Percentiles rank a stretch among this genome's conserved stretches.
Evolutionary conservation across 2,888 invertebrate species (phyloP).

Genomic region (Drosophila testacea): DNA sequence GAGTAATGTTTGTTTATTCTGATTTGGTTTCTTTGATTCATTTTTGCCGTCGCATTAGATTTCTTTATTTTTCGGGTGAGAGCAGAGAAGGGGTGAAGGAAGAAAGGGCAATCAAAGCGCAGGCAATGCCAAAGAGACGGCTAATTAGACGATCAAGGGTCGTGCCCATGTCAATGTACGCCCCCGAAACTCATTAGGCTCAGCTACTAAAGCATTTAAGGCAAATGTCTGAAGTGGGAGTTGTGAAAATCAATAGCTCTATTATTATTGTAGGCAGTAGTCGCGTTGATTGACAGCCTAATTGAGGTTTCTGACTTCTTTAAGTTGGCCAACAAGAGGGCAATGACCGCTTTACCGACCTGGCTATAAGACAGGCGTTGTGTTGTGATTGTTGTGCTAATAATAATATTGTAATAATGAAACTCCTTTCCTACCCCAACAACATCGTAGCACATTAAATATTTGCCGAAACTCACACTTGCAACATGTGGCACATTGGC

Average conservation of each 20-base stretch:
- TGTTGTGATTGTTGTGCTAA: conserved; percentile 48
- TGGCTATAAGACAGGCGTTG: conserved; percentile 1
- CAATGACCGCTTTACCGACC: conserved; percentile 56
- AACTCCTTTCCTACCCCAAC: conserved; percentile 15
- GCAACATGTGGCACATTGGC: conserved; percentile 13
- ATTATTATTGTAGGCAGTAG: conserved; percentile 58
- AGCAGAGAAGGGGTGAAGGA: no score
- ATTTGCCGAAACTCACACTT: conserved; percentile 70
- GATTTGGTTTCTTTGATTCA: not conserved
- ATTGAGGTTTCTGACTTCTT: conserved; percentile 73
- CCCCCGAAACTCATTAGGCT: conserved; percentile 51
- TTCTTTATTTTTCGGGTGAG: not conserved
- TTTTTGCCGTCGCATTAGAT: conserved; percentile 2
- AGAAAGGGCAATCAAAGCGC: conserved; percentile 19
- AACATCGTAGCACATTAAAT: conserved; percentile 53
- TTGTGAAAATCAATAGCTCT: conserved; percentile 71
- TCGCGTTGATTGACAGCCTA: conserved; percentile 74
- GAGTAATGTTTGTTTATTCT: conserved; percentile 6
- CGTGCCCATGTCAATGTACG: conserved; percentile 46
- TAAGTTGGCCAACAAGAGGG: conserved; percentile 39
- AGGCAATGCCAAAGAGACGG: conserved; percentile 28
- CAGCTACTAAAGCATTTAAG: conserved; percentile 4
- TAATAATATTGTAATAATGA: conserved; percentile 65
- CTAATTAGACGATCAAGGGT: conserved; percentile 70
- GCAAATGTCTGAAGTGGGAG: not conserved